Evolutionary conservation across 2,113 vertebrate species (phyloP).

Genomic region (Todiramphus chloris): DNA sequence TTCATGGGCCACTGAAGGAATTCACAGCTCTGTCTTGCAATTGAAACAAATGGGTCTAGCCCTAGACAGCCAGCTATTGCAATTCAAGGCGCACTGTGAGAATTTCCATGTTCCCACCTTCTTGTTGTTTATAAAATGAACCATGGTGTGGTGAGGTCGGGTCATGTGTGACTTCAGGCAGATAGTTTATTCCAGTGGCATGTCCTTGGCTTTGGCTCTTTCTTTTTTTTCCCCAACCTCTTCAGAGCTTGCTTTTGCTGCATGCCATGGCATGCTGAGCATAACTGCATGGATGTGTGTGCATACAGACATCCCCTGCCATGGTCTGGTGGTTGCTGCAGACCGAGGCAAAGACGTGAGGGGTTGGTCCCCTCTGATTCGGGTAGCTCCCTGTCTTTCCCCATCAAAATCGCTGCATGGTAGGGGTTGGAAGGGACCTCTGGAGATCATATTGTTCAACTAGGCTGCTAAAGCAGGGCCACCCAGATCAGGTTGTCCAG

Average conservation of each 20-base stretch:
- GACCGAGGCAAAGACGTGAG: rapidly evolving
- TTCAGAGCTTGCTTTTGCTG: not conserved
- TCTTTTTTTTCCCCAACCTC: not conserved
- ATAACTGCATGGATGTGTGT: rapidly evolving
- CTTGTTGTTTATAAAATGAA: not conserved
- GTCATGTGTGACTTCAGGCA: not conserved
- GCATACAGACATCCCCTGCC: not conserved
- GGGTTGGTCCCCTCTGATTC: not conserved
- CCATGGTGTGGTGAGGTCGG: not conserved
- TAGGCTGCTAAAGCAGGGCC: not conserved
- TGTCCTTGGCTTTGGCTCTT: not conserved
- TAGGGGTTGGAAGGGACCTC: not conserved
- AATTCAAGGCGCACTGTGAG: not conserved
- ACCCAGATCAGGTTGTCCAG: not conserved
- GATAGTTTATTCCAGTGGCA: not conserved
- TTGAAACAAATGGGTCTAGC: not conserved
- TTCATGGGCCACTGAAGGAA: not conserved
- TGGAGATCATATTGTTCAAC: not conserved
- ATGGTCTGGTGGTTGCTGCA: rapidly evolving
- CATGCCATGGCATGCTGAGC: not conserved
- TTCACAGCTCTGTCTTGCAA: not conserved
- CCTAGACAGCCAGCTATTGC: not conserved
- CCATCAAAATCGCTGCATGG: not conserved
- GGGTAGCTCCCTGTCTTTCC: not conserved
- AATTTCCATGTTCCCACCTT: not conserved